Conservation (phyloP, 1,140 invertebrate genomes). For the Sogatella furcifera region DNA sequence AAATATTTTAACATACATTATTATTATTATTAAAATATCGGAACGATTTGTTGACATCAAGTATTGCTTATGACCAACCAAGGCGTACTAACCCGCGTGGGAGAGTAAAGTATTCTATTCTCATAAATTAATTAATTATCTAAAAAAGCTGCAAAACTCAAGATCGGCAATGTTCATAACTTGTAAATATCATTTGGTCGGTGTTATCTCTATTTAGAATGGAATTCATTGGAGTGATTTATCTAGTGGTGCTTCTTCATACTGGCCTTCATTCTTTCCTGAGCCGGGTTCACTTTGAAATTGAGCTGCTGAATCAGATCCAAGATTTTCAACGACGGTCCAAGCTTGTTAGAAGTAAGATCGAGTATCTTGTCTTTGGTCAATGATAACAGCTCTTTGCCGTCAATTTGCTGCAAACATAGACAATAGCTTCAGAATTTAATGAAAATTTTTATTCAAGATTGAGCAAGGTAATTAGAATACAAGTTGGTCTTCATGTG, state of each 20-base stretch:
- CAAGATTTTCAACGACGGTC: conserved; percentile 85
- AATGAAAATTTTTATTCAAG: background rate
- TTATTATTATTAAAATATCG: no score
- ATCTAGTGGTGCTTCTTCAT: conserved; percentile 36
- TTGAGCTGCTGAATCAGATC: conserved; percentile 82
- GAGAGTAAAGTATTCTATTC: background rate
- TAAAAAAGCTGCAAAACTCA: background rate
- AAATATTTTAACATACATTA: no score
- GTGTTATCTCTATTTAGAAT: background rate
- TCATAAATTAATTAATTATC: background rate
- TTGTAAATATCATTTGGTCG: background rate
- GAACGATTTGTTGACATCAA: no score
- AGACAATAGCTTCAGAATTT: background rate
- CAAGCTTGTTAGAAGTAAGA: conserved; percentile 84
- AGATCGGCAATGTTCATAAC: background rate
- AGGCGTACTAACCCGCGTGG: no score
- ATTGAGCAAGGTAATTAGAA: no score
- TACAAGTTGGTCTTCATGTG: no score
- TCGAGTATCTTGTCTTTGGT: conserved; percentile 84
- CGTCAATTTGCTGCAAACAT: conserved; percentile 58
- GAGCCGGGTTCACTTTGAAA: conserved; percentile 65
- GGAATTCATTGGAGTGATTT: conserved; percentile 15
- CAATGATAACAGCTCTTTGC: conserved; percentile 62
- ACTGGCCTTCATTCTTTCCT: conserved; percentile 37
- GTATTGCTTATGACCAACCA: no score